Evolutionary conservation across 2,797 vertebrate genomes (phyloP).

Genomic region (Garrulus glandarius): DNA sequence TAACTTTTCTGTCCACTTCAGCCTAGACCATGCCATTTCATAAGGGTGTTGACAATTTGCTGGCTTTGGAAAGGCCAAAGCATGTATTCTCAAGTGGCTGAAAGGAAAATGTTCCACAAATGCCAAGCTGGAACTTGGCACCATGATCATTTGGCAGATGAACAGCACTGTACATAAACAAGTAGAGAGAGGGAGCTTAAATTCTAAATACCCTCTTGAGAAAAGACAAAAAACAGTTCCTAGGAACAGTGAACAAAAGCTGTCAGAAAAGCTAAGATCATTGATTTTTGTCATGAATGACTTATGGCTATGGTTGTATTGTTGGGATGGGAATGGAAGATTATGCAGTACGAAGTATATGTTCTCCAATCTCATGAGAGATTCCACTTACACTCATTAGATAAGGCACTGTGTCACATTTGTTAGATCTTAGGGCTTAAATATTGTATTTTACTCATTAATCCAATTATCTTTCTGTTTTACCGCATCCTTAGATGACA

Average conservation of each 20-base stretch:
- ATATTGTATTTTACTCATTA: constrained; percentile 21
- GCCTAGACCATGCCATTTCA: not conserved
- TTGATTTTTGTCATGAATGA: constrained; percentile 52
- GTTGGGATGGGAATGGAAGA: not conserved
- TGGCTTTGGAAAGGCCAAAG: constrained; percentile 9
- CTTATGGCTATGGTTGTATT: constrained; percentile 6
- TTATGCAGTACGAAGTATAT: not conserved
- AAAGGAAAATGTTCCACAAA: constrained; percentile 46
- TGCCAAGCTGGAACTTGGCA: constrained; percentile 66
- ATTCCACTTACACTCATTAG: not conserved
- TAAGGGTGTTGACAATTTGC: constrained; percentile 9
- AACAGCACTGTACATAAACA: constrained; percentile 54
- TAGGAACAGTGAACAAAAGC: constrained; percentile 52
- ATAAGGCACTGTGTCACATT: not conserved
- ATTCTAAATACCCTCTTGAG: constrained; percentile 64
- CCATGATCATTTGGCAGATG: constrained; percentile 9
- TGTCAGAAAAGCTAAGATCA: constrained; percentile 31
- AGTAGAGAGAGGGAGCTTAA: constrained; percentile 29
- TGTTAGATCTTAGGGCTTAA: not conserved
- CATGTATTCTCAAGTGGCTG: constrained; percentile 37
- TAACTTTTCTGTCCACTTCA: constrained; percentile 25
- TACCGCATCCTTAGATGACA: not conserved
- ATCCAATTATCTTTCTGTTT: constrained; percentile 12
- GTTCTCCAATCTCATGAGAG: not conserved
- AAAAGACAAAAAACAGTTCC: constrained; percentile 43